phyloP scores from a whole-genome alignment of 2,888 invertebrate species.

The Bellardia bayeri region DNA sequence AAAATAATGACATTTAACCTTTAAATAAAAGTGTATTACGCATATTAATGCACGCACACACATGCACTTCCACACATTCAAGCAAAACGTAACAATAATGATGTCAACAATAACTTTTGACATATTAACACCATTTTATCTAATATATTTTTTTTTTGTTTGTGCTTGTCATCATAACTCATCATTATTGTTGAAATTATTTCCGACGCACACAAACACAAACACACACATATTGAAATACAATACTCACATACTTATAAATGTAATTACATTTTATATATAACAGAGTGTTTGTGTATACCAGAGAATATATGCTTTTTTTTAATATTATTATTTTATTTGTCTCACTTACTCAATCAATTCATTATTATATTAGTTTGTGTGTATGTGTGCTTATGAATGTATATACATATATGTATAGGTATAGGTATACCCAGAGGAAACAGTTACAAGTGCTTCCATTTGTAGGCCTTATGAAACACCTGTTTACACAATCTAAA shows the following conservation, averaged over 20 bases:
- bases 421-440: no score
- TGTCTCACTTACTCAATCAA: conserved; percentile 74
- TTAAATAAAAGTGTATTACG: not conserved
- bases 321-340: conserved; percentile 62
- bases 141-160: conserved; percentile 67
- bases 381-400: not conserved
- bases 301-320: conserved; percentile 1
- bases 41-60: not conserved
- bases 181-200: conserved; percentile 71
- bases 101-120: conserved; percentile 71
- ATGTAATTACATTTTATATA: conserved; percentile 20
- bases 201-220: conserved; percentile 42
- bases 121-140: conserved; percentile 75
- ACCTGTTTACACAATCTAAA: no score
- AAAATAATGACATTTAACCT: conserved; percentile 5
- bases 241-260: not conserved
- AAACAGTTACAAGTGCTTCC: no score
- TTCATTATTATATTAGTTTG: conserved; percentile 66
- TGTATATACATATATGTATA: no score
- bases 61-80: not conserved
- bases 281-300: conserved; percentile 4
- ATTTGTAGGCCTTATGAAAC: no score
- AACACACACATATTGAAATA: not conserved
- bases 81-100: conserved; percentile 70
- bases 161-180: conserved; percentile 75